These are phyloP conservation scores for Zosterops borbonicus DNA, from an alignment of 2,113 vertebrate species.

Conservation along the genomic window DNA sequence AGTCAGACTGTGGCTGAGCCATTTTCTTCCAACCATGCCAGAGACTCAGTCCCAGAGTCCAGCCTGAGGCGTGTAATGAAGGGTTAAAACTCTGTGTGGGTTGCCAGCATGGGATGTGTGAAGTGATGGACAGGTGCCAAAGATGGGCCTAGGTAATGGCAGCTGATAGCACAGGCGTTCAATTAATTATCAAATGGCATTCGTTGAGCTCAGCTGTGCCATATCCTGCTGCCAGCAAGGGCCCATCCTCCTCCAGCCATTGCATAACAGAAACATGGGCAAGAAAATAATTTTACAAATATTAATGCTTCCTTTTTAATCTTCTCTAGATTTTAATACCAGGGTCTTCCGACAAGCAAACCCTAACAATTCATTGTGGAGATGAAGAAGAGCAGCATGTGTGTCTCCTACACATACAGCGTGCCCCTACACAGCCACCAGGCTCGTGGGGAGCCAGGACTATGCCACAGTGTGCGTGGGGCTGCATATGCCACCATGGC, in stretches of 20 bases:
- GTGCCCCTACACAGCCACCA: fast-evolving
- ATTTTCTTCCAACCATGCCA: not conserved
- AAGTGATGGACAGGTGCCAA: constrained; percentile 39
- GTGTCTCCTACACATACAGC: not conserved
- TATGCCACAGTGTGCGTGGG: fast-evolving
- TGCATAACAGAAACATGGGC: not conserved
- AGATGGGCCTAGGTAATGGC: constrained; percentile 61
- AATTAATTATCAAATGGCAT: constrained; percentile 60
- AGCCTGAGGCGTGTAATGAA: not conserved
- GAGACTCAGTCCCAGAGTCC: not conserved
- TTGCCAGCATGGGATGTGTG: constrained; percentile 57
- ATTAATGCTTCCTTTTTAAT: not conserved
- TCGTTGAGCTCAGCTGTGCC: constrained; percentile 62
- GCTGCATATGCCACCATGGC: fast-evolving
- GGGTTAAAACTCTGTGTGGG: constrained; percentile 9
- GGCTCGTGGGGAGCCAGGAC: fast-evolving
- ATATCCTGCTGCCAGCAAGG: not conserved
- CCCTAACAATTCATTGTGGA: not conserved
- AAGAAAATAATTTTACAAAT: not conserved
- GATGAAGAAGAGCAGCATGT: not conserved
- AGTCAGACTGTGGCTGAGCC: not conserved
- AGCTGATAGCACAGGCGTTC: constrained; percentile 58
- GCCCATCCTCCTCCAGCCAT: constrained; percentile 36
- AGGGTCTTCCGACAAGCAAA: not conserved
- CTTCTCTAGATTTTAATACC: not conserved